Evolutionary conservation across 2,113 vertebrate species (phyloP).

Genomic region (Anoplopoma fimbria): DNA sequence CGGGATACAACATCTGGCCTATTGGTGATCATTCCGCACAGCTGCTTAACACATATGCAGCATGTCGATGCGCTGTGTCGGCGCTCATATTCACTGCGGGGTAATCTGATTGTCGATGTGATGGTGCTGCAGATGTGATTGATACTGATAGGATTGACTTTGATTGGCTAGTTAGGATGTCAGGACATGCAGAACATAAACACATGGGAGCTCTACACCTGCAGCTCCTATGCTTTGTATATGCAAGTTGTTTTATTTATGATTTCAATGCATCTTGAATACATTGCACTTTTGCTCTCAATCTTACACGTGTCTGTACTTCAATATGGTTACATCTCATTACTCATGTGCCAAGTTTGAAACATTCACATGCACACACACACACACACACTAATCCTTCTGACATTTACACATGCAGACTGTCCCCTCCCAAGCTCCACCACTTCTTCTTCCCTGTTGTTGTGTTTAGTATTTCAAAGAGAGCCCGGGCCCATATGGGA

Average conservation of each 20-base stretch:
- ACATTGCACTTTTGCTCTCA: background rate
- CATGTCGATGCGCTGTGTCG: conserved; percentile 49
- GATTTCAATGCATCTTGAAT: background rate
- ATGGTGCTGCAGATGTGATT: conserved; percentile 22
- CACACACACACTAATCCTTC: conserved; percentile 45
- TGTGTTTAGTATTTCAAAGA: conserved; percentile 57
- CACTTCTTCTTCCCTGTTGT: background rate
- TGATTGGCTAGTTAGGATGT: conserved; percentile 29
- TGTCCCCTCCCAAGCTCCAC: background rate
- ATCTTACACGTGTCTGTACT: background rate
- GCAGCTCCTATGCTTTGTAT: background rate
- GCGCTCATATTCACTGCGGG: conserved; percentile 22
- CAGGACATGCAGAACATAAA: background rate
- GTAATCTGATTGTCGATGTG: conserved; percentile 39
- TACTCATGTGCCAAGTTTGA: conserved; percentile 11
- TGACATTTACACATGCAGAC: conserved; percentile 54
- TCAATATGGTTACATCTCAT: conserved; percentile 10
- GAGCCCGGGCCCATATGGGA: conserved; percentile 38
- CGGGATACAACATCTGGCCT: conserved; percentile 66
- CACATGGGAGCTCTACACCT: background rate
- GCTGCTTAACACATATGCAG: conserved; percentile 60
- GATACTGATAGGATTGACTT: conserved; percentile 25
- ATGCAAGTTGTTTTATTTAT: background rate
- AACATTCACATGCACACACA: conserved; percentile 27
- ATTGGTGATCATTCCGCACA: conserved; percentile 60